Evolutionary conservation across 2,888 invertebrate species (phyloP).

Genomic region (Clistopyga incitator): DNA sequence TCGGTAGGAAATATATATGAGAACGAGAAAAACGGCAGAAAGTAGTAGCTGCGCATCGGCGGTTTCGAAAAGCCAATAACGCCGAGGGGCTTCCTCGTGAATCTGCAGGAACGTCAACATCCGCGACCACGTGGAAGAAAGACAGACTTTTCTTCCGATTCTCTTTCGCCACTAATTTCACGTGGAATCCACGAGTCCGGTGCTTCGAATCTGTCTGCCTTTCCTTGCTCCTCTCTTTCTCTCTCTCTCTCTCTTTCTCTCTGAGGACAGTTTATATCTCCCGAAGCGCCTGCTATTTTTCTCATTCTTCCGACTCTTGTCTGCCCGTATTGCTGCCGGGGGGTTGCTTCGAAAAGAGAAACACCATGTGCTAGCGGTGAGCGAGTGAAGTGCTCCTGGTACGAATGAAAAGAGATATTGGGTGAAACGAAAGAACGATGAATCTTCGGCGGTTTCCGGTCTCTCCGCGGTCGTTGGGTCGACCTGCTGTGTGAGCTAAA

Average conservation of each 20-base stretch:
- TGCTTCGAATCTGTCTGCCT: background rate
- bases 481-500: background rate
- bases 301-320: conserved; percentile 20
- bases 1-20: background rate
- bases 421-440: conserved; percentile 20
- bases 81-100: conserved; percentile 34
- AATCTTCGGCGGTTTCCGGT: conserved; percentile 37
- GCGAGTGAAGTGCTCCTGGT: conserved; percentile 14
- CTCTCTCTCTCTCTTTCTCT: background rate
- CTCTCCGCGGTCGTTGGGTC: conserved; percentile 4
- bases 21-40: background rate
- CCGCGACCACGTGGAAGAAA: conserved; percentile 7
- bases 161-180: conserved; percentile 1
- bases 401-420: conserved; percentile 37
- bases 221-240: conserved; percentile 2
- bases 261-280: conserved; percentile 44
- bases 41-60: conserved; percentile 22
- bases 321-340: conserved; percentile 34
- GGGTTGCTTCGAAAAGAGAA: background rate
- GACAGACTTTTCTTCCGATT: conserved; percentile 20
- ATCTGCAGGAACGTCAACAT: conserved; percentile 46
- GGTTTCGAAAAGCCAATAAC: conserved; percentile 27
- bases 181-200: conserved; percentile 5
- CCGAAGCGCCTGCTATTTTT: conserved; percentile 23
- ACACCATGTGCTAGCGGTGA: conserved; percentile 6